Percentiles rank a stretch among this genome's conserved stretches.
Evolutionary conservation across 2,888 invertebrate genomes (phyloP).

Genomic region (Drosophila nigricruria): DNA sequence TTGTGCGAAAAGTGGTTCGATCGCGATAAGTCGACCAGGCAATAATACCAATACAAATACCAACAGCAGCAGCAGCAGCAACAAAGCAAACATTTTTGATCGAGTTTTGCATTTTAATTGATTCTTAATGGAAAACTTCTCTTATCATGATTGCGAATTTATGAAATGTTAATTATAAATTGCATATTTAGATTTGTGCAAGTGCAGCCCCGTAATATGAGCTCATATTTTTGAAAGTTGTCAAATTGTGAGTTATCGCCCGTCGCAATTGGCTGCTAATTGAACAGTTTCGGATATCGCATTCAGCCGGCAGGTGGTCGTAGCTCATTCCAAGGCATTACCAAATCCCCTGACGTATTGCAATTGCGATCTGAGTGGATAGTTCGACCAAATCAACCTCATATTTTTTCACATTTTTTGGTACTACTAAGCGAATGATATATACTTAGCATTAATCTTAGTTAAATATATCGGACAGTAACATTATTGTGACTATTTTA

Average conservation of each 20-base stretch:
- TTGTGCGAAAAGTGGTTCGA: constrained; percentile 78
- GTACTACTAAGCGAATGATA: background rate
- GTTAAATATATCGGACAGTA: background rate
- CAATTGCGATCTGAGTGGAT: constrained; percentile 36
- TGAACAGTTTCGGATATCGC: constrained; percentile 56
- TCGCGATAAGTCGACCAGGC: constrained; percentile 65
- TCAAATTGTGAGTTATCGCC: constrained; percentile 66
- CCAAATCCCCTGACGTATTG: constrained; percentile 23
- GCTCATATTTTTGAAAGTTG: constrained; percentile 71
- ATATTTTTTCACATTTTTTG: background rate
- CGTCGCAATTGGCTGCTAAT: constrained; percentile 54
- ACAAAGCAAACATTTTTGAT: constrained; percentile 39
- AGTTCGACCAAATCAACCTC: constrained; percentile 6
- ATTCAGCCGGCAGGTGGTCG: constrained; percentile 61
- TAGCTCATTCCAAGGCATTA: constrained; percentile 24
- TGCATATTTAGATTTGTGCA: constrained; percentile 40
- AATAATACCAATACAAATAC: constrained; percentile 16
- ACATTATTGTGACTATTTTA: background rate
- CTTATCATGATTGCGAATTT: constrained; percentile 78
- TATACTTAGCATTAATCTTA: background rate
- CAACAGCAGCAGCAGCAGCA: constrained; percentile 2
- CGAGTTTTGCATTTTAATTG: constrained; percentile 75
- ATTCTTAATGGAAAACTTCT: constrained; percentile 79
- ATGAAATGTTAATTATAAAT: constrained; percentile 81
- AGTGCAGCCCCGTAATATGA: constrained; percentile 60